These are phyloP conservation scores for Schizaphis graminum DNA, from an alignment of 2,888 invertebrate species.

Conservation along the genomic window DNA sequence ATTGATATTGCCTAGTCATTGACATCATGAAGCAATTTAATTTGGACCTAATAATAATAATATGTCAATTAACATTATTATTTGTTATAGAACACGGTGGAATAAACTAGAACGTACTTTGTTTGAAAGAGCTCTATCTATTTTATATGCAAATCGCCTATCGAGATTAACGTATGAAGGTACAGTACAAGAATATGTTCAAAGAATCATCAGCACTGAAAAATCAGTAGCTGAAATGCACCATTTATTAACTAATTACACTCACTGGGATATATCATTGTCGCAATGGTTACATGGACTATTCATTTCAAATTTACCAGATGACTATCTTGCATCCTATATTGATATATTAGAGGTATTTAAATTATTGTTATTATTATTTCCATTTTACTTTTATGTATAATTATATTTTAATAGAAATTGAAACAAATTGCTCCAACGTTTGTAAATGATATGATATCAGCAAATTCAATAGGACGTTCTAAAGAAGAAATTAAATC, in stretches of 20 bases:
- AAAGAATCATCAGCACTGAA: conserved; percentile 79
- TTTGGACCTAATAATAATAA: neutral
- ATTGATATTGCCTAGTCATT: neutral
- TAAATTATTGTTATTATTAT: conserved; percentile 61
- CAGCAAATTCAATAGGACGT: conserved; percentile 35
- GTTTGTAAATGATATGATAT: conserved; percentile 59
- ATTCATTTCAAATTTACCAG: conserved; percentile 77
- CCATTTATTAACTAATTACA: conserved; percentile 76
- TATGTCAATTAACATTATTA: conserved; percentile 30
- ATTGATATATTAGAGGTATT: conserved; percentile 82
- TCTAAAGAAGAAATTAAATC: conserved; percentile 57
- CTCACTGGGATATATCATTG: conserved; percentile 81
- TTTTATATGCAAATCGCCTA: conserved; percentile 79
- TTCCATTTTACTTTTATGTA: neutral
- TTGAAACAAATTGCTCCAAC: conserved; percentile 52
- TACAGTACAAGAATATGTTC: conserved; percentile 77
- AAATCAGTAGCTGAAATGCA: conserved; percentile 79
- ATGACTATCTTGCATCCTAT: conserved; percentile 78
- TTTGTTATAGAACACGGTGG: conserved; percentile 75
- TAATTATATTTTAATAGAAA: conserved; percentile 45
- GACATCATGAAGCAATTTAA: neutral
- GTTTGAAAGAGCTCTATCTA: conserved; percentile 77
- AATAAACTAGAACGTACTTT: conserved; percentile 77
- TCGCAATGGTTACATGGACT: conserved; percentile 84
- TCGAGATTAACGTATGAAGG: conserved; percentile 77